These are phyloP conservation scores for Apus apus DNA, from an alignment of 2,113 vertebrate species.

Conservation along the genomic window DNA sequence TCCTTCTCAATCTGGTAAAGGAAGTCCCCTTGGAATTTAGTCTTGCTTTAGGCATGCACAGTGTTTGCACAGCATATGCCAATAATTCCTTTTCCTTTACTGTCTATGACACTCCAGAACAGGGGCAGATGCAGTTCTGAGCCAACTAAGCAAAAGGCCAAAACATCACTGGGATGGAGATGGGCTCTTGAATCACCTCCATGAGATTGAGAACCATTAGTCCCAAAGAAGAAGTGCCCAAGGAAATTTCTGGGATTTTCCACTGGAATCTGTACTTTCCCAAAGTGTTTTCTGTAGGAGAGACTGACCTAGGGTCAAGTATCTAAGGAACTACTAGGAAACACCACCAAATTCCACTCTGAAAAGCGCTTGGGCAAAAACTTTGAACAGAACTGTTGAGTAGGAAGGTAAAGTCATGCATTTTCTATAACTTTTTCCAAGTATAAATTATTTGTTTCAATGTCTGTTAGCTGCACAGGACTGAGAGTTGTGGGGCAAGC, in stretches of 20 bases:
- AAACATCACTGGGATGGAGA: not conserved
- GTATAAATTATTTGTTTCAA: not conserved
- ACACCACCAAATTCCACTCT: not conserved
- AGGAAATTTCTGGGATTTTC: conserved; percentile 39
- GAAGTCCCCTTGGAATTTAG: conserved; percentile 29
- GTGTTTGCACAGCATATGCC: not conserved
- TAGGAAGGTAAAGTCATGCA: not conserved
- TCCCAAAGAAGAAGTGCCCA: not conserved
- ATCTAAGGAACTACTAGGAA: not conserved
- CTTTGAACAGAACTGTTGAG: not conserved
- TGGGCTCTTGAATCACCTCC: not conserved
- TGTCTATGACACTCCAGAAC: not conserved
- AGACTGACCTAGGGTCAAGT: not conserved
- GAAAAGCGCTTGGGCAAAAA: not conserved
- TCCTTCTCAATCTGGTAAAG: not conserved
- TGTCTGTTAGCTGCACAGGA: not conserved
- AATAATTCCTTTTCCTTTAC: not conserved
- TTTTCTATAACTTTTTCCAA: not conserved
- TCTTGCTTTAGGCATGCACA: not conserved
- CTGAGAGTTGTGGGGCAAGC: not conserved
- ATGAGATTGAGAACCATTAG: not conserved
- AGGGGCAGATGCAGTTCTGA: not conserved
- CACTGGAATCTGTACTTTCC: conserved; percentile 27
- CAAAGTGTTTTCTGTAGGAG: conserved; percentile 10
- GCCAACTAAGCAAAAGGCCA: not conserved